These are phyloP conservation scores for Triplophysa siluroides DNA, from an alignment of 2,113 vertebrate genomes.

Conservation along the genomic window DNA sequence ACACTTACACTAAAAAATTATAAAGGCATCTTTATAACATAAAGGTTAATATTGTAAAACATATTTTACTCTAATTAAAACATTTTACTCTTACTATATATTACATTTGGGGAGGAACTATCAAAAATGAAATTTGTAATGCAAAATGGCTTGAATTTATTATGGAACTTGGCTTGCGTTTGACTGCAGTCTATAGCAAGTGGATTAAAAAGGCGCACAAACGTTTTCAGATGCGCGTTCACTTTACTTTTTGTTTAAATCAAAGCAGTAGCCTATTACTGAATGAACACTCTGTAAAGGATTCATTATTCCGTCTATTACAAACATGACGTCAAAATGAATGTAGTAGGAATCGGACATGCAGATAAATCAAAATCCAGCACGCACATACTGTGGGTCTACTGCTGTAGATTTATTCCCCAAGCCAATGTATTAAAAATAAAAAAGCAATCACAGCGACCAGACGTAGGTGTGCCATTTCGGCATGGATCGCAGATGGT, in stretches of 20 bases:
- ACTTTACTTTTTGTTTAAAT: not conserved
- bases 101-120: too few relatives aligned
- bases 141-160: too few relatives aligned
- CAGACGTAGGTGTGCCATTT: slow-evolving; percentile 20
- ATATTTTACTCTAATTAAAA: too few relatives aligned
- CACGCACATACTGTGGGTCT: not conserved
- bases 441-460: slow-evolving; percentile 15
- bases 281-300: not conserved
- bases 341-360: slow-evolving; percentile 7
- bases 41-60: too few relatives aligned
- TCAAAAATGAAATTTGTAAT: too few relatives aligned
- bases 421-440: not conserved
- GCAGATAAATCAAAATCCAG: not conserved
- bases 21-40: too few relatives aligned
- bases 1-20: too few relatives aligned
- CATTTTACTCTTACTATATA: too few relatives aligned
- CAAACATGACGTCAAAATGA: slow-evolving; percentile 1
- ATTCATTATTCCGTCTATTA: not conserved
- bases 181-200: not conserved
- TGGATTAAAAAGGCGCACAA: not conserved
- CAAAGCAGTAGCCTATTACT: too few relatives aligned
- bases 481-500: not conserved
- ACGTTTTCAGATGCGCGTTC: not conserved
- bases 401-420: not conserved
- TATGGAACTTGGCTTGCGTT: not conserved